phyloP scores from a whole-genome alignment of 2,113 vertebrate genomes.

The Cottus gobio region DNA sequence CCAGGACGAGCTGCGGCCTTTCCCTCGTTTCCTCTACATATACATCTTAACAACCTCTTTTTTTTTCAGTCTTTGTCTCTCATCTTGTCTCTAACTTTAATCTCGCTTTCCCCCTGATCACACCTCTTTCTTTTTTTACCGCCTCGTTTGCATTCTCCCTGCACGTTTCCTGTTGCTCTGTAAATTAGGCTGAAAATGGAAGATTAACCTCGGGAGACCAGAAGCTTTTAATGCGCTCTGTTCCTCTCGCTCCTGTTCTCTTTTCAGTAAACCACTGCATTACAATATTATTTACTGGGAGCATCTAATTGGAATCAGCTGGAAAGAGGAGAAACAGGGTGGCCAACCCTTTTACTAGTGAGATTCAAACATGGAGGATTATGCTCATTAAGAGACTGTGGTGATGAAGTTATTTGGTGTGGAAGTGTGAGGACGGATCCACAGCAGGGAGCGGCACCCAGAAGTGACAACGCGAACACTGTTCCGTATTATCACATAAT shows the following conservation, averaged over 20 bases:
- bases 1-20: conserved; percentile 29
- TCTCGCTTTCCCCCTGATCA: conserved; percentile 14
- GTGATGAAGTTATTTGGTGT: conserved; percentile 19
- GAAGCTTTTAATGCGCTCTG: conserved; percentile 60
- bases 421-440: not conserved
- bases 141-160: conserved; percentile 47
- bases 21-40: not conserved
- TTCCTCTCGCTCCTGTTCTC: conserved; percentile 46
- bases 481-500: not conserved
- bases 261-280: conserved; percentile 54
- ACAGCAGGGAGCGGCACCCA: not conserved
- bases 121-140: conserved; percentile 4
- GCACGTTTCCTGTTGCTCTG: conserved; percentile 62
- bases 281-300: conserved; percentile 67
- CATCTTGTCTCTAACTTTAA: conserved; percentile 15
- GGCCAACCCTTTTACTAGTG: conserved; percentile 52
- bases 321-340: conserved; percentile 57
- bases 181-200: conserved; percentile 77
- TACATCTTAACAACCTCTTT: not conserved
- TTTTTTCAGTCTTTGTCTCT: conserved; percentile 11
- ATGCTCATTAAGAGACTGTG: conserved; percentile 63
- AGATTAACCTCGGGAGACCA: conserved; percentile 73
- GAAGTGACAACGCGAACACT: not conserved
- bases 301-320: conserved; percentile 74
- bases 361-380: conserved; percentile 64